These are phyloP conservation scores for Crypturellus tataupa DNA, from an alignment of 2,797 vertebrate species.

Conservation along the genomic window DNA sequence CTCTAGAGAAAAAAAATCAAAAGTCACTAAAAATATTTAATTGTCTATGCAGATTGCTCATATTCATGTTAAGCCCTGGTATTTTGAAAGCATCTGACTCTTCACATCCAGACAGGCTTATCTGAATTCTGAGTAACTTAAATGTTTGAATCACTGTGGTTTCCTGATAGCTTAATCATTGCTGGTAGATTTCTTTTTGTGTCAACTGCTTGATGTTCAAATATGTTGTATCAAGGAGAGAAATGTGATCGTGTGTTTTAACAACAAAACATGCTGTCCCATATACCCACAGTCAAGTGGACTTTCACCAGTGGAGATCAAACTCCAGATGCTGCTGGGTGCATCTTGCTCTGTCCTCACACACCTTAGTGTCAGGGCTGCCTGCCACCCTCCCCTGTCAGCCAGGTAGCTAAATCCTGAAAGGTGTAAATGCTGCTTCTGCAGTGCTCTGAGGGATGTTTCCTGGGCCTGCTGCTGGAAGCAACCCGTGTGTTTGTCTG, in stretches of 20 bases:
- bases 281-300: not conserved
- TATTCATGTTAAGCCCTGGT: not conserved
- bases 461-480: not conserved
- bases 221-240: not conserved
- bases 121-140: conserved; percentile 11
- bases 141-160: not conserved
- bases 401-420: not conserved
- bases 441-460: not conserved
- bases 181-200: not conserved
- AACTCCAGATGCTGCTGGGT: not conserved
- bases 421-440: not conserved
- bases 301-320: not conserved
- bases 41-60: not conserved
- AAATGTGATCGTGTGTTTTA: not conserved
- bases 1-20: conserved; percentile 27
- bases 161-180: conserved; percentile 12
- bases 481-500: not conserved
- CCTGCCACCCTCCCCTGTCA: not conserved
- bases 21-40: conserved; percentile 45
- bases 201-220: not conserved
- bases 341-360: not conserved
- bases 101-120: not conserved
- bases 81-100: conserved; percentile 3
- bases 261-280: not conserved
- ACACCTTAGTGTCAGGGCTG: not conserved